Conservation (phyloP, 2,797 vertebrate species). For the Bothrops alternatus region DNA sequence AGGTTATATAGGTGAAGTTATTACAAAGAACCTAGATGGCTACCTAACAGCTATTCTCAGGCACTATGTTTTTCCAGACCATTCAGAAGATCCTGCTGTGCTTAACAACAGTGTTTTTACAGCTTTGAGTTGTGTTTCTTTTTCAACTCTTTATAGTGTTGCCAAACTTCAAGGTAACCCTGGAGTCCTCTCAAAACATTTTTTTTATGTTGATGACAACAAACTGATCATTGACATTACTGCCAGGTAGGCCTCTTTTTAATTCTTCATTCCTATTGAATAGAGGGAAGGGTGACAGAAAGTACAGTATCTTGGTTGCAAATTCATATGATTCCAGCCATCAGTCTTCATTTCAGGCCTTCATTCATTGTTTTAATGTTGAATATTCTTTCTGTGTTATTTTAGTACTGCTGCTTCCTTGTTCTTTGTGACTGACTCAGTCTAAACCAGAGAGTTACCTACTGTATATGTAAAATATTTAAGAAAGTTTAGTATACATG, state of each 20-base stretch:
- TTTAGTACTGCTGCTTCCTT: background rate
- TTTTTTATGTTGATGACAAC: slow-evolving; percentile 36
- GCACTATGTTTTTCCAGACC: background rate
- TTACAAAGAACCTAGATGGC: background rate
- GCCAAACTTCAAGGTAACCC: slow-evolving; percentile 42
- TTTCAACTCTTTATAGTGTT: slow-evolving; percentile 18
- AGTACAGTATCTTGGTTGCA: background rate
- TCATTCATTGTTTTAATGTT: background rate
- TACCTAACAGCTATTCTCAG: background rate
- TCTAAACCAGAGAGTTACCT: background rate
- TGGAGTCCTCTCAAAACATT: slow-evolving; percentile 21
- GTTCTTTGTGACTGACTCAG: background rate
- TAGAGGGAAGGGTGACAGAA: background rate
- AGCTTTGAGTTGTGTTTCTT: background rate
- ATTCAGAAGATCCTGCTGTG: background rate
- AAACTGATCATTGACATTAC: slow-evolving; percentile 30
- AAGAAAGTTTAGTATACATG: no score
- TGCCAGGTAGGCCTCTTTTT: slow-evolving; percentile 24
- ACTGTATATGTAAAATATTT: background rate
- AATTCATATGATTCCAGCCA: background rate
- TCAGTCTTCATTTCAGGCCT: background rate
- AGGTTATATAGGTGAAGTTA: background rate
- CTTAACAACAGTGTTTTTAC: background rate
- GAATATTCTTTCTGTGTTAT: background rate
- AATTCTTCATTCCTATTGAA: background rate